These are phyloP conservation scores for Zootermopsis nevadensis DNA, from an alignment of 2,888 invertebrate genomes.

Conservation along the genomic window DNA sequence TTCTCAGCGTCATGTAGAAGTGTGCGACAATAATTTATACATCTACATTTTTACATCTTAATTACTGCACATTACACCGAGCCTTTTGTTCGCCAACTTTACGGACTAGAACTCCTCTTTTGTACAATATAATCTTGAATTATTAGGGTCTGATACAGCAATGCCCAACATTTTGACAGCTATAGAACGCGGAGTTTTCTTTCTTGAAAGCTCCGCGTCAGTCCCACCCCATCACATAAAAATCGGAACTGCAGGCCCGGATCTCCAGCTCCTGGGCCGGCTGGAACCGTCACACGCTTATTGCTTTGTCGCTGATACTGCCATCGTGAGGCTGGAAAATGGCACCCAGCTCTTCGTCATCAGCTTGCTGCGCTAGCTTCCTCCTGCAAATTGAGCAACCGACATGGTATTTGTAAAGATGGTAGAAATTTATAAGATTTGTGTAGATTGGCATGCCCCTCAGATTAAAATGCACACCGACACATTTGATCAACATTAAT, in stretches of 20 bases:
- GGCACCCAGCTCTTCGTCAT: conserved; percentile 47
- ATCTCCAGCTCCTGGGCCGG: conserved; percentile 40
- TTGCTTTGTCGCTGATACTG: conserved; percentile 45
- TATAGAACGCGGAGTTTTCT: not conserved
- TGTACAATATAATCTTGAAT: conserved; percentile 9
- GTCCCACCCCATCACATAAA: conserved; percentile 39
- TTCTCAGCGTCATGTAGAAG: not conserved
- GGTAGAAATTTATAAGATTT: too few species aligned
- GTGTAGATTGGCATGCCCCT: too few species aligned
- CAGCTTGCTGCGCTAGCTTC: conserved; percentile 35
- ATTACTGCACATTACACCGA: not conserved
- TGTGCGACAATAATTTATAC: not conserved
- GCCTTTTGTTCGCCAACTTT: not conserved
- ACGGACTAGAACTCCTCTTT: conserved; percentile 19
- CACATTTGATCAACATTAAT: too few species aligned
- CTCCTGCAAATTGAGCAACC: not conserved
- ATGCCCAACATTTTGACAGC: not conserved
- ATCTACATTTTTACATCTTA: not conserved
- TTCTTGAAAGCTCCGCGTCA: not conserved
- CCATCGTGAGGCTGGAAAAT: conserved; percentile 48
- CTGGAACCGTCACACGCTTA: conserved; percentile 47
- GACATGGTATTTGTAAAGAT: too few species aligned
- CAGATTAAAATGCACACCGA: too few species aligned
- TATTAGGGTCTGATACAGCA: not conserved
- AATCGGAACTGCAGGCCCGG: conserved; percentile 39